Conservation (phyloP, 2,888 invertebrate species). For the Nebria salina region DNA sequence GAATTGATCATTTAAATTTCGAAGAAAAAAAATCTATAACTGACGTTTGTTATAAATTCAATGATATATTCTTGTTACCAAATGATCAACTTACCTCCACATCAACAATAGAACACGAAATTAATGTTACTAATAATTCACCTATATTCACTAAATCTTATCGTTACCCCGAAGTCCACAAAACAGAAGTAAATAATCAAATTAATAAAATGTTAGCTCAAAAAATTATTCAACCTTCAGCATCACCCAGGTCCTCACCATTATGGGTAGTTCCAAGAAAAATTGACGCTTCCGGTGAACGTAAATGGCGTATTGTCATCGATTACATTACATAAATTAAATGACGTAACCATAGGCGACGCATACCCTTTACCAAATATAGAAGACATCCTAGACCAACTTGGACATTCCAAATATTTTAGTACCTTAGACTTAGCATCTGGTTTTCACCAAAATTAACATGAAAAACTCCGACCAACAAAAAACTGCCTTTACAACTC, state of each 20-base stretch:
- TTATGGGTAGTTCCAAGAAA: constrained; percentile 55
- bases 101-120: constrained; percentile 54
- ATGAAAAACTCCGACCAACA: constrained; percentile 52
- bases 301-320: constrained; percentile 56
- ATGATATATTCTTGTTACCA: constrained; percentile 51
- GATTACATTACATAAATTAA: constrained; percentile 59
- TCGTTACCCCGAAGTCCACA: constrained; percentile 55
- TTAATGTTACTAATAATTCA: constrained; percentile 51
- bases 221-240: constrained; percentile 50
- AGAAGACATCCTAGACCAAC: constrained; percentile 56
- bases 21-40: constrained; percentile 49
- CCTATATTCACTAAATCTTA: constrained; percentile 56
- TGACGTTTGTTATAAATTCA: constrained; percentile 48
- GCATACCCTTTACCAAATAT: constrained; percentile 57
- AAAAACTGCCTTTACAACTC: constrained; percentile 58
- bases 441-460: constrained; percentile 58
- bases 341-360: constrained; percentile 52
- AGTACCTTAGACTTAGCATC: constrained; percentile 57
- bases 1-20: constrained; percentile 49
- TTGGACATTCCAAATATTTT: constrained; percentile 55
- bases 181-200: constrained; percentile 54
- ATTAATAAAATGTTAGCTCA: constrained; percentile 52
- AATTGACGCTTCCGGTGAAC: constrained; percentile 51
- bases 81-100: constrained; percentile 50
- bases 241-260: constrained; percentile 49